A percentile compares a stretch with the other conserved stretches of the same genome.
phyloP scores from a whole-genome alignment of 2,888 invertebrate species.

The Rhamphomyia laevipes region DNA sequence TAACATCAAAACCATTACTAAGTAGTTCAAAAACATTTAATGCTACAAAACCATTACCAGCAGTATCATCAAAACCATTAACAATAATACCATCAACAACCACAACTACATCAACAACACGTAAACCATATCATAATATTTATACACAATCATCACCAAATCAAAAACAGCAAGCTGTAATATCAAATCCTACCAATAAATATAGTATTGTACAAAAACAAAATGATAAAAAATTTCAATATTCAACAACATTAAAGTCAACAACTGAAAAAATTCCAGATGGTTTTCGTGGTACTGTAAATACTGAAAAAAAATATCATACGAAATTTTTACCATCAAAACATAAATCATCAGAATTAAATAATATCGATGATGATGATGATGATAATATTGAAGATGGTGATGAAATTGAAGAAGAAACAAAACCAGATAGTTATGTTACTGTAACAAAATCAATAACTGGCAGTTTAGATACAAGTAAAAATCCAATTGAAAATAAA shows the following conservation, averaged over 20 bases:
- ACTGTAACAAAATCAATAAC: slow-evolving; percentile 72
- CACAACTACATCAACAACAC: slow-evolving; percentile 5
- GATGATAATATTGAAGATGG: slow-evolving; percentile 23
- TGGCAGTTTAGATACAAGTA: slow-evolving; percentile 51
- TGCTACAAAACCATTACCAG: neutral
- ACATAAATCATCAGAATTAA: slow-evolving; percentile 9
- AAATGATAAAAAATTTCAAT: slow-evolving; percentile 24
- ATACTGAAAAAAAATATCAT: slow-evolving; percentile 35
- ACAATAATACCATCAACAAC: slow-evolving; percentile 1
- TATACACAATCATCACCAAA: slow-evolving; percentile 28
- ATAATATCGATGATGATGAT: slow-evolving; percentile 18
- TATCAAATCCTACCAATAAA: slow-evolving; percentile 22
- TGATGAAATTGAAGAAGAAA: slow-evolving; percentile 18
- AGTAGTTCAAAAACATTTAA: neutral
- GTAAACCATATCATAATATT: slow-evolving; percentile 1
- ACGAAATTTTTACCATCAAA: slow-evolving; percentile 30
- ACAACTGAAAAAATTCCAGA: slow-evolving; percentile 32
- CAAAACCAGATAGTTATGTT: slow-evolving; percentile 54
- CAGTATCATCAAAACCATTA: neutral
- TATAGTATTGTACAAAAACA: slow-evolving; percentile 32
- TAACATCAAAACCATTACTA: too few species aligned
- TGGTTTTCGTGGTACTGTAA: slow-evolving; percentile 36
- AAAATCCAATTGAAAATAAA: slow-evolving; percentile 51
- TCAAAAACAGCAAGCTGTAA: slow-evolving; percentile 28
- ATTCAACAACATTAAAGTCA: slow-evolving; percentile 22